Evolutionary conservation across 2,797 vertebrate species (phyloP).

Genomic region (Channa striata): DNA sequence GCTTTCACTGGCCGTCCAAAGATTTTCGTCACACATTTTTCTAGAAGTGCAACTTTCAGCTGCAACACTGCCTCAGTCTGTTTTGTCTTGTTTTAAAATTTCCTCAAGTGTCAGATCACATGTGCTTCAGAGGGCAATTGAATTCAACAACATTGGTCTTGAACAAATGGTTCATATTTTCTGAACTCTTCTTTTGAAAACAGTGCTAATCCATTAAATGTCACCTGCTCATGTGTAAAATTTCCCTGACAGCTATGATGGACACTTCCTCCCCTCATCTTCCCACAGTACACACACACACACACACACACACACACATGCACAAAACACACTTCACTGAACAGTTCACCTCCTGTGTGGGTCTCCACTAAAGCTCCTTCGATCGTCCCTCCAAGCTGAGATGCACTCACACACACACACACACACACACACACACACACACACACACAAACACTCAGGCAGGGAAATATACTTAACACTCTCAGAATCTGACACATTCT

Average conservation of each 20-base stretch:
- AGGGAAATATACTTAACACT: neutral
- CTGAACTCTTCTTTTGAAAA: conserved; percentile 23
- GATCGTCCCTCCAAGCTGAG: conserved; percentile 20
- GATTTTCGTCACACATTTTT: too few relatives aligned
- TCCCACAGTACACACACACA: conserved; percentile 16
- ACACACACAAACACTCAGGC: neutral
- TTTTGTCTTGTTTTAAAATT: too few relatives aligned
- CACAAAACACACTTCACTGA: conserved; percentile 35
- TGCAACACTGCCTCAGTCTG: too few relatives aligned
- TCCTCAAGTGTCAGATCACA: conserved; percentile 1
- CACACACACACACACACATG: conserved; percentile 8
- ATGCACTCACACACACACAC: conserved; percentile 17
- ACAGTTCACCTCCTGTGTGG: conserved; percentile 43
- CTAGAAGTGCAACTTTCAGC: too few relatives aligned
- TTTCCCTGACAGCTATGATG: conserved; percentile 50
- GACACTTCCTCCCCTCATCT: conserved; percentile 49
- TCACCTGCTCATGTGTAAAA: conserved; percentile 51
- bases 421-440: neutral
- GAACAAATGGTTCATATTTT: conserved; percentile 16
- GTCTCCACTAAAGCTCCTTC: conserved; percentile 29
- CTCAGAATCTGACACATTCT: neutral
- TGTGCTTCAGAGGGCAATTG: neutral
- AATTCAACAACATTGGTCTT: neutral
- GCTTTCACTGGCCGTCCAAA: too few relatives aligned
- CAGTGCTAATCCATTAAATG: conserved; percentile 36